Base-by-base conservation (phyloP, 2,113 vertebrate species). In the Athene cunicularia region DNA sequence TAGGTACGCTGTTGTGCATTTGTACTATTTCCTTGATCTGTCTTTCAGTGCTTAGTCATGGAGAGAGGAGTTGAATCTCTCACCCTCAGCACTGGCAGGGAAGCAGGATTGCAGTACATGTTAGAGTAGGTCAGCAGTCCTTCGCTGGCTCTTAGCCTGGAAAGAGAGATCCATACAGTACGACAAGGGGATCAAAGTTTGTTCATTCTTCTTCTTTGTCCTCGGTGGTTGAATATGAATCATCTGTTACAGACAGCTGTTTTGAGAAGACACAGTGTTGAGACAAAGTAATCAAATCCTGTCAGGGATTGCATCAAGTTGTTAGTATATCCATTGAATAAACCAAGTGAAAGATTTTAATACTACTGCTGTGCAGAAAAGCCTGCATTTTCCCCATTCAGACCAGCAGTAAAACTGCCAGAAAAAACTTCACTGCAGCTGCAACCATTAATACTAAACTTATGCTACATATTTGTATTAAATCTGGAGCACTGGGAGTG, bases 81-180 rank as follows among this genome's bases (percentile, higher is more conserved):
- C 26, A 49, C 11, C 5, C 1, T 1, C 5, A 19, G 8, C 37
- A 13, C 1, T 0, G 2, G 5, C 9, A 6, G 72, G 20, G 35
- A 62, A 47, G 67, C 63, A 39, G 81, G 60, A 10, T 5, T 24
- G 26, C 62, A 18, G 37, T 8, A 30, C 20, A 0, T 14, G 1
- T 60, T 8, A 7, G 39, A 62, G 53, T 9, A 47, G 60, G 22
- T 26, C 53, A 17, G 64, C 59, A 49, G 59, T n/a, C 8, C 58
- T 76, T 59, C 2, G 0, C 45, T 50, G 62, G 53, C 72, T 49
- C 18, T 41, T 30, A 10, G 67, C 58, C 55, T 37, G 37, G 30
- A 5, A 56, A 39, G 45, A 53, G 59, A 49, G 32, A 33, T 24
- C 62, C 1, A 1, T 11, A 5, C 23, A 35, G 6, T 8, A 24